Base-by-base conservation (phyloP, 2,797 vertebrate species). In the Intellagama lesueurii region DNA sequence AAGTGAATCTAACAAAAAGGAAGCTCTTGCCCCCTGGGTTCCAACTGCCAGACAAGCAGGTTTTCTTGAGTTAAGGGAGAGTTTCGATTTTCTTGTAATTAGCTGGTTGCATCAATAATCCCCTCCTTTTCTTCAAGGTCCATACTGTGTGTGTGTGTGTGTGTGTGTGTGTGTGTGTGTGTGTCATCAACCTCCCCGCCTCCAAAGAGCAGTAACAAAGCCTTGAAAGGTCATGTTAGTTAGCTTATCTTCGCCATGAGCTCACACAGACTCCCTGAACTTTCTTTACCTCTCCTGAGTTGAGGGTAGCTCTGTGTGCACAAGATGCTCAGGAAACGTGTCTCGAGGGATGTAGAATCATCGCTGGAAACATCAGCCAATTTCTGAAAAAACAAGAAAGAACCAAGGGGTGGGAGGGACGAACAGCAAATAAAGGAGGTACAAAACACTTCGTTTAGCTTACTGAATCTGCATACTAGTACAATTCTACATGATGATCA, bases 291-390 rank as follows among this genome's bases (percentile, higher is more conserved):
- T 98, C 94, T 98, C 92, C 98, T 96, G 26, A 99, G 98, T 93
- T 99, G 99, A 0, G 98, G 96, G 92, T 98, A 99, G 96, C 99
- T 99, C 89, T 98, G 98, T 4, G 98, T 99, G 91, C 99, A 99
- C 94, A 99, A 97, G 93, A 99, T 97, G 77, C 97, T 99, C 98
- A 99, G 98, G 95, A 99, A 99, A 69, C 98, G 98, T 0, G 98
- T 98, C 93, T 98, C 98, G 96, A 98, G 96, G 83, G 99, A 99
- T 26, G 97, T 97, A 0, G 98, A 98, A 12, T 99, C 98, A 0
- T 97, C 98, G 7, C 98, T 98, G 91, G 98, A 97, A 0, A 98
- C 97, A 0, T 98, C 97, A 1, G 98, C 98, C 35, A 99, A 97
- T 95, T 98, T 98, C 99, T 99, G 94, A 14, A 90, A 90, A 77